A percentile compares a stretch with the other conserved stretches of the same genome.
These are phyloP conservation scores for Torymus tubicola DNA, from an alignment of 2,888 invertebrate genomes.

Conservation along the genomic window DNA sequence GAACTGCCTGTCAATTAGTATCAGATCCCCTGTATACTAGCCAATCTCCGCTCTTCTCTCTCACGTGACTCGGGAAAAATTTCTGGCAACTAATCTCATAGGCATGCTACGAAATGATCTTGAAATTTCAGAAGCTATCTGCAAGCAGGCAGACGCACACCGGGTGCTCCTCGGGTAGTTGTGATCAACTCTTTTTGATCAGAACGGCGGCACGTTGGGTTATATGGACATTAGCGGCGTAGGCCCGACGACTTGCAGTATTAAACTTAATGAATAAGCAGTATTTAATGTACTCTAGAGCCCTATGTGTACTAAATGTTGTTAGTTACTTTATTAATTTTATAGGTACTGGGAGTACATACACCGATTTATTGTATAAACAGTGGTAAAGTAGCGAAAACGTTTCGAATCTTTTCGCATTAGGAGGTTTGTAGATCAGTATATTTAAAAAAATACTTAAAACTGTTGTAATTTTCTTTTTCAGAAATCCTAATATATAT, in stretches of 20 bases:
- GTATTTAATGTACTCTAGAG: background rate
- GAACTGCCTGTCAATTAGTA: conserved; percentile 51
- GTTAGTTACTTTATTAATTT: background rate
- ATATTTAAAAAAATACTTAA: too few relatives aligned
- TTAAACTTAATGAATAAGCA: conserved; percentile 42
- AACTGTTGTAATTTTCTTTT: too few relatives aligned
- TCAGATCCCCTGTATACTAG: conserved; percentile 12
- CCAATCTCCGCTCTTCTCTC: conserved; percentile 4
- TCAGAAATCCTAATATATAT: too few relatives aligned
- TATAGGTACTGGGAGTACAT: background rate
- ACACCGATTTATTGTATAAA: too few relatives aligned
- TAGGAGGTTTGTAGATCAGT: too few relatives aligned
- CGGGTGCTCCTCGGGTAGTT: too few relatives aligned
- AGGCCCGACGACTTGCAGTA: background rate
- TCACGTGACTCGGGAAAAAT: conserved; percentile 43
- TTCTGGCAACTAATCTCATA: conserved; percentile 39
- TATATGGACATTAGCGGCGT: too few relatives aligned
- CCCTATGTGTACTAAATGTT: background rate
- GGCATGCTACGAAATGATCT: conserved; percentile 34
- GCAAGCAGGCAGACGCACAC: too few relatives aligned
- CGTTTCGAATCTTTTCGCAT: too few relatives aligned
- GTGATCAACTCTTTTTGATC: too few relatives aligned
- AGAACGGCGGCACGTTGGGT: too few relatives aligned
- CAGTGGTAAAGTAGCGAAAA: too few relatives aligned
- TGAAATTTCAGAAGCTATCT: conserved; percentile 43